Conservation (phyloP, 1,140 invertebrate genomes). For the Nasonia longicornis region DNA sequence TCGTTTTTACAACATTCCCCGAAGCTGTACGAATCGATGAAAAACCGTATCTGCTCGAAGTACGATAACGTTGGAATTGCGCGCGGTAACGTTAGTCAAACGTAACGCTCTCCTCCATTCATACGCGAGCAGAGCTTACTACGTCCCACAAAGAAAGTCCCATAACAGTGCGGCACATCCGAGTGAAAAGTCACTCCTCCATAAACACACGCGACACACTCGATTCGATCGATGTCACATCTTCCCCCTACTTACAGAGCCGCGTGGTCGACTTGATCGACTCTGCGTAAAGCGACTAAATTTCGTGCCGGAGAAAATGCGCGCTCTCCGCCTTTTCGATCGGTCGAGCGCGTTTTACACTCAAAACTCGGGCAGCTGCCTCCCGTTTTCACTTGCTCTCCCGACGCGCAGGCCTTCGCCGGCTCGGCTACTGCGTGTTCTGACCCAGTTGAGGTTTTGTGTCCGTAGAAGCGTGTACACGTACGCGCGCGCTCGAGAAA, state of each 20-base stretch:
- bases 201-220: not conserved
- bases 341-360: constrained; percentile 36
- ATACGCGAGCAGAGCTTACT: not conserved
- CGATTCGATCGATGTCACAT: not conserved
- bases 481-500: not conserved
- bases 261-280: not conserved
- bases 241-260: not conserved
- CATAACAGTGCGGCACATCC: no score
- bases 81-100: not conserved
- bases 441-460: constrained; percentile 45
- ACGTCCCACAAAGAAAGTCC: not conserved
- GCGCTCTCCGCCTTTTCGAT: constrained; percentile 17
- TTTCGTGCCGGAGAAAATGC: not conserved
- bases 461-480: not conserved
- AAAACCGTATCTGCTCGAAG: no score
- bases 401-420: not conserved
- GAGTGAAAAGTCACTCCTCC: not conserved
- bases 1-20: not conserved
- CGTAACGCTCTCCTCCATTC: not conserved
- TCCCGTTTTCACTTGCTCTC: constrained; percentile 48
- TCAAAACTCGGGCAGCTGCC: constrained; percentile 43
- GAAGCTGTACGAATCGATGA: no score
- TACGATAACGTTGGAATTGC: no score
- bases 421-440: constrained; percentile 9
- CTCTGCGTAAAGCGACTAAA: constrained; percentile 2